Conservation (phyloP, 2,113 vertebrate genomes). For the Callithrix jacchus region DNA sequence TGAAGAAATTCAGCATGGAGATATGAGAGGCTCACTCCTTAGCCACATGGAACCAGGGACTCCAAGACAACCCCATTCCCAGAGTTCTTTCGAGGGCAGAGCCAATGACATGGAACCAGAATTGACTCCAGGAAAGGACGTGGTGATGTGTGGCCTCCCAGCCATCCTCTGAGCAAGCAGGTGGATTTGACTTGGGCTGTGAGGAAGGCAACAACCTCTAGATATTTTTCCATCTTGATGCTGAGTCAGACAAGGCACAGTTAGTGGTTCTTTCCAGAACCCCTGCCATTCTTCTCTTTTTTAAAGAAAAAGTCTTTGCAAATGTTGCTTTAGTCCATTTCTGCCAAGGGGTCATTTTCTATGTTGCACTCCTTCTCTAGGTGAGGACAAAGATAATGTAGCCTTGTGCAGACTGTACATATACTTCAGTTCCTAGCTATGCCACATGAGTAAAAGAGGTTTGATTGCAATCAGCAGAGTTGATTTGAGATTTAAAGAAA, state of each 20-base stretch:
- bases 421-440: not conserved
- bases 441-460: not conserved
- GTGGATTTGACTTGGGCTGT: accelerated
- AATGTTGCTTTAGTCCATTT: not conserved
- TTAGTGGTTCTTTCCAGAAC: not conserved
- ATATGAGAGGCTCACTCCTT: not conserved
- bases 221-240: not conserved
- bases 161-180: not conserved
- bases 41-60: not conserved
- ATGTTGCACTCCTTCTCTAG: no score
- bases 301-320: not conserved
- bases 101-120: not conserved
- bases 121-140: not conserved
- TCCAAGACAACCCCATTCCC: not conserved
- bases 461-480: not conserved
- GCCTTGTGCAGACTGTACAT: not conserved
- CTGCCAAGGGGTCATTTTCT: not conserved
- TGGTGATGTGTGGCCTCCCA: not conserved
- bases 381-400: no score
- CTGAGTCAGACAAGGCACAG: not conserved
- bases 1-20: not conserved
- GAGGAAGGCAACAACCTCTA: not conserved
- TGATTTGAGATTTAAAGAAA: not conserved
- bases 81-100: not conserved
- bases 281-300: not conserved